phyloP scores from a whole-genome alignment of 2,797 vertebrate genomes.

The Clarias laeviceps region DNA sequence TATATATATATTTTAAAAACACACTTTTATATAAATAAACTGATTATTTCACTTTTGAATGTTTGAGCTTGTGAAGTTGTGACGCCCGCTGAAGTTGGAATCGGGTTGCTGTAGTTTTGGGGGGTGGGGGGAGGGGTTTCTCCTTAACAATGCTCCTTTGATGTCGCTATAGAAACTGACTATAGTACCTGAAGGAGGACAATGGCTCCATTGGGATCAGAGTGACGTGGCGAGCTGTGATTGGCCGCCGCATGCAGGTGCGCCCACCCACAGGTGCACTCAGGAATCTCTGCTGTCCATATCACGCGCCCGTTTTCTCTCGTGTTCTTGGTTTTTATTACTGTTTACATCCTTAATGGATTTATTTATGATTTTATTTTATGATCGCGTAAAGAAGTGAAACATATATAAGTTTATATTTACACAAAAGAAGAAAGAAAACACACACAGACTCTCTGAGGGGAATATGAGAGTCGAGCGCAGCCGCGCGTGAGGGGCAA shows the following conservation, averaged over 20 bases:
- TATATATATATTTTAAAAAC: too few species aligned
- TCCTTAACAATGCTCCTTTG: neutral
- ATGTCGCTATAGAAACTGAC: neutral
- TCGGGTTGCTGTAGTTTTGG: neutral
- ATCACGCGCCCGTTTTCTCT: neutral
- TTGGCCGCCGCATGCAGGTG: constrained; percentile 45
- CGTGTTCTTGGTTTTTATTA: too few species aligned
- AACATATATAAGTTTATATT: neutral
- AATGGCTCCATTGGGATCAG: constrained; percentile 39
- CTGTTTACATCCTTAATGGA: neutral
- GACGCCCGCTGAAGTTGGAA: too few species aligned
- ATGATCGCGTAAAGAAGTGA: neutral
- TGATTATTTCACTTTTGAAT: neutral
- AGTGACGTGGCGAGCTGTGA: constrained; percentile 43
- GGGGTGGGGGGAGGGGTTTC: too few species aligned
- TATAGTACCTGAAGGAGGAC: constrained; percentile 4
- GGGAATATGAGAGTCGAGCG: too few species aligned
- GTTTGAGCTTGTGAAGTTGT: neutral
- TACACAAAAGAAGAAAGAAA: neutral
- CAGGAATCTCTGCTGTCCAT: neutral
- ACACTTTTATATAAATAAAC: neutral
- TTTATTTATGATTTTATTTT: neutral
- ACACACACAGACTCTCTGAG: too few species aligned
- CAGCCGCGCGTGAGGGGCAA: neutral
- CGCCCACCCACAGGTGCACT: constrained; percentile 10